Percentiles rank a stretch among this genome's conserved stretches.
Evolutionary conservation across 2,888 invertebrate genomes (phyloP).

Genomic region (Atherix ibis): DNA sequence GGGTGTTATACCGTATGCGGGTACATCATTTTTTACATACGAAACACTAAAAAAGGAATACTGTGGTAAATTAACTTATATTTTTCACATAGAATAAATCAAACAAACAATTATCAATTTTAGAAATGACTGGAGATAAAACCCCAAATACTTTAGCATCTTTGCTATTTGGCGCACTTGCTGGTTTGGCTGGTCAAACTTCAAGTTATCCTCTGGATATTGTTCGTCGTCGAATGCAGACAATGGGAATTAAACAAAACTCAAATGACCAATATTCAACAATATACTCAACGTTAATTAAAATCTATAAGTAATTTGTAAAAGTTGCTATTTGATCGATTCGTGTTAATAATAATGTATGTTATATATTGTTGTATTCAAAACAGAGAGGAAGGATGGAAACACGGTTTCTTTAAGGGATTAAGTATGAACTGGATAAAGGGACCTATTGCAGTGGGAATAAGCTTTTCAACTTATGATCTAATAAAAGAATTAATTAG

Average conservation of each 20-base stretch:
- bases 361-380: no score
- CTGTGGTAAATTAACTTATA: constrained; percentile 38
- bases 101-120: constrained; percentile 6
- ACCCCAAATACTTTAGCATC: constrained; percentile 45
- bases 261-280: constrained; percentile 41
- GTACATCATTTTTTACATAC: constrained; percentile 93
- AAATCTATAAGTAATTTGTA: constrained; percentile 49
- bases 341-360: no score
- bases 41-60: constrained; percentile 78
- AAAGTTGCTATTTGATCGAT: background rate
- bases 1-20: constrained; percentile 93
- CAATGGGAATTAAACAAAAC: constrained; percentile 35
- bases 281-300: constrained; percentile 47
- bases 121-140: constrained; percentile 31
- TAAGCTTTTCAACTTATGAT: constrained; percentile 94
- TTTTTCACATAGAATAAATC: background rate
- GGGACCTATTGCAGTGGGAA: constrained; percentile 80
- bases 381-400: constrained; percentile 70
- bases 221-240: constrained; percentile 51
- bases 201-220: constrained; percentile 93
- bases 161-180: constrained; percentile 71
- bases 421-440: constrained; percentile 99
- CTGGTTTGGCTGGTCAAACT: constrained; percentile 88
- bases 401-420: constrained; percentile 89
- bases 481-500: constrained; percentile 47